Evolutionary conservation across 1,140 invertebrate species (phyloP).

Genomic region (Hestina assimilis): DNA sequence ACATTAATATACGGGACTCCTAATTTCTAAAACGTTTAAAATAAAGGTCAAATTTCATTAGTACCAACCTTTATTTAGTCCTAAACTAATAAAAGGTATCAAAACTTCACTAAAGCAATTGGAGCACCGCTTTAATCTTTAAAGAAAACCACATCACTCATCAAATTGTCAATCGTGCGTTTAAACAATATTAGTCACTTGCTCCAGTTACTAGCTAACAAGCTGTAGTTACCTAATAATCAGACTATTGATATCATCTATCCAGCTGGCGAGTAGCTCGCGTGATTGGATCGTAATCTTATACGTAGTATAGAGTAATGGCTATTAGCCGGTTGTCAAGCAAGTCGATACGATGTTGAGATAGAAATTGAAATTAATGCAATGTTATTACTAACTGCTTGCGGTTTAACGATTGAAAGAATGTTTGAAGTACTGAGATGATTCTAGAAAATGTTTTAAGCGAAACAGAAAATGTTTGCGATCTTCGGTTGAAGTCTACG

Average conservation of each 20-base stretch:
- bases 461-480: too few species aligned
- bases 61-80: too few species aligned
- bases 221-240: conserved; percentile 31
- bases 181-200: conserved; percentile 10
- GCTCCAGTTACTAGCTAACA: conserved; percentile 21
- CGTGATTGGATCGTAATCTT: conserved; percentile 22
- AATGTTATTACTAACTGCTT: background rate
- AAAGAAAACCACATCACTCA: background rate
- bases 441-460: too few species aligned
- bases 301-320: conserved; percentile 2
- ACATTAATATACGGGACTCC: too few species aligned
- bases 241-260: conserved; percentile 30
- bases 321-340: conserved; percentile 16
- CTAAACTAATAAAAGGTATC: too few species aligned
- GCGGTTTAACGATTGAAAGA: background rate
- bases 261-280: conserved; percentile 19
- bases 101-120: too few species aligned
- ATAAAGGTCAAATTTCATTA: too few species aligned
- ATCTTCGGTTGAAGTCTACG: background rate
- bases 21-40: too few species aligned
- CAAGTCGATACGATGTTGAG: conserved; percentile 5
- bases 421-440: background rate
- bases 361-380: conserved; percentile 12
- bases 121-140: too few species aligned
- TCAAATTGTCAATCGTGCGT: background rate